Evolutionary conservation across 1,140 invertebrate genomes (phyloP).

Genomic region (Linepithema humile): DNA sequence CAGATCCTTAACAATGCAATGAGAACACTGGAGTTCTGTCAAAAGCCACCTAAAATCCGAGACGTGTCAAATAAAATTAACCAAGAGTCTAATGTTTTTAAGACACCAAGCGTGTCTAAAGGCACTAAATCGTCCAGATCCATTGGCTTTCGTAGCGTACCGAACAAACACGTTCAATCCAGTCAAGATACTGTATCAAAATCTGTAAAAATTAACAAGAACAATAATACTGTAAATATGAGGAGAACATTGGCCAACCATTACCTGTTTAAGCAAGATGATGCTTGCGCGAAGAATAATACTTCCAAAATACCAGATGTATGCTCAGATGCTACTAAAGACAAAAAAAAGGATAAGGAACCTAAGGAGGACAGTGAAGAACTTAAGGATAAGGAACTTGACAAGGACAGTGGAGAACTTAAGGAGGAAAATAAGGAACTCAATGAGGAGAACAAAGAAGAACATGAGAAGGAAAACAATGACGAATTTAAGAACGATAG

Average conservation of each 20-base stretch:
- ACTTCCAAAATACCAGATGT: neutral
- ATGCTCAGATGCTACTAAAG: neutral
- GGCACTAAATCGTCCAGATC: conserved; percentile 9
- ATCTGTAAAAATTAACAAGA: neutral
- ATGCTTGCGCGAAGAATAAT: neutral
- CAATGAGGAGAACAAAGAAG: neutral
- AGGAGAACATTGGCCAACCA: neutral
- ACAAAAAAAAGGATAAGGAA: neutral
- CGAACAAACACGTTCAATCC: neutral
- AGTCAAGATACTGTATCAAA: neutral
- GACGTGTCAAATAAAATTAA: conserved; percentile 60
- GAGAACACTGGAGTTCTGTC: conserved; percentile 68
- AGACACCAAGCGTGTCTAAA: conserved; percentile 59
- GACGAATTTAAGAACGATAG: neutral
- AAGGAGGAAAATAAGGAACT: neutral
- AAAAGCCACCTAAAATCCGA: conserved; percentile 49
- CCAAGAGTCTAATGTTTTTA: conserved; percentile 49
- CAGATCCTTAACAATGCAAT: conserved; percentile 71
- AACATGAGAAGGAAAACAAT: neutral
- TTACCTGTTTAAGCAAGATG: neutral
- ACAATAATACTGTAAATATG: neutral
- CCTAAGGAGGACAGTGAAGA: neutral
- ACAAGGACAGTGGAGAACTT: neutral
- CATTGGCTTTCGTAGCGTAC: neutral
- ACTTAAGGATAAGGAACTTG: neutral